Evolutionary conservation across 2,113 vertebrate species (phyloP), one percentile per base, ranked within the genome.

Genomic region (Forbesichthys agassizii): DNA sequence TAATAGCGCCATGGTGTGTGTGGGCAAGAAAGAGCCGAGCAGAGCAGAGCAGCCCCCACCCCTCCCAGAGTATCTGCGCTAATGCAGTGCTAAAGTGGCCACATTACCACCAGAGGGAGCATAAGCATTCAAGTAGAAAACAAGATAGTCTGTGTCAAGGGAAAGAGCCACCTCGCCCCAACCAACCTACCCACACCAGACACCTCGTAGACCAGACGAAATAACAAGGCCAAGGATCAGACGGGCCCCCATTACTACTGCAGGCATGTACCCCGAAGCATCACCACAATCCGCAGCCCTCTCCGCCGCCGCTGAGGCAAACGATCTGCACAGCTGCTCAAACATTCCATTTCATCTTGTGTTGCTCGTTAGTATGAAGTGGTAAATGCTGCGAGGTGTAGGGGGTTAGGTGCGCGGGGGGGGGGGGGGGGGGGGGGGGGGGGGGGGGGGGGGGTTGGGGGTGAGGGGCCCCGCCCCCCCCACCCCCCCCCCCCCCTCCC

Each of bases 71-170:
- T 77, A 75, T 85, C 79, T 87, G 84, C 78, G 75, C 84, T 89
- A 92, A 88, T 90, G 88, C 87, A 82, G 88, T 87, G 88, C 90
- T 92, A 91, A 91, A 92, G 88, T 86, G 88, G 88, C 87, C 84
- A 88, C 84, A 90, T 91, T 92, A 91, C 92, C 92, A 93, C 91
- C 91, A 93, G 92, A 93, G 93, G 91, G 93, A 93, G 92, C 90
- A 93, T 90, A 88, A 91, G 89, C 86, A 88, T 91, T 91, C 90
- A 89, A 91, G 89, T 86, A 91, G 87, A 90, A 91, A 92, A 92
- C 88, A 91, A 91, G 87, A 86, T 76, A 78, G 84, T 81, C 87
- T 67, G 78, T 91, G 90, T 90, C 80, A 90, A 88, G 71, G 72
- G 49, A n/a, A 33, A 81, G 82, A 80, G 84, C 27, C 49, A 33